phyloP scores from a whole-genome alignment of 2,113 vertebrate genomes.

The Recurvirostra avosetta region DNA sequence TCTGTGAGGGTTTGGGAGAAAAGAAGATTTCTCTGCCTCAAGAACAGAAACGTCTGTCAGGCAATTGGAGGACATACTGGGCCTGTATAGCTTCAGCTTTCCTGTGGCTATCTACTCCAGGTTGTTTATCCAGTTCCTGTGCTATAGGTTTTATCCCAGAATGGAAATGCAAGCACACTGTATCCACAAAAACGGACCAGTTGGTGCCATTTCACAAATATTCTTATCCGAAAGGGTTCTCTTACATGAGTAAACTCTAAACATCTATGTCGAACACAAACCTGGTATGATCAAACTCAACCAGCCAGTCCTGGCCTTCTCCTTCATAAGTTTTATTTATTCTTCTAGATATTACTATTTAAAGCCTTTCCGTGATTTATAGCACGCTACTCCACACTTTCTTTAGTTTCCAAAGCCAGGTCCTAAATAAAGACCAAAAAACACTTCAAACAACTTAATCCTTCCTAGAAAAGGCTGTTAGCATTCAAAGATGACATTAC shows the following conservation, averaged over 20 bases:
- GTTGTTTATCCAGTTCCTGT: not conserved
- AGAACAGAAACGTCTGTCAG: not conserved
- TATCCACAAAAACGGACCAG: not conserved
- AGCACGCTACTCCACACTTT: not conserved
- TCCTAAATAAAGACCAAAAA: constrained; percentile 16
- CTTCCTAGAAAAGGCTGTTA: constrained; percentile 64
- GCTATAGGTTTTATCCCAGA: not conserved
- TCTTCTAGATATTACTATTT: not conserved
- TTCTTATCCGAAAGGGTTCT: not conserved
- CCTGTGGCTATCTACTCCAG: not conserved
- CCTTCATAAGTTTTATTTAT: not conserved
- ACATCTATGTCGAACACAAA: not conserved
- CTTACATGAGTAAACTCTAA: not conserved
- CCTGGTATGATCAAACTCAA: not conserved
- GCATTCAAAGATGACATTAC: constrained; percentile 73
- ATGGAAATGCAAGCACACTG: not conserved
- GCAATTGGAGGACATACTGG: not conserved
- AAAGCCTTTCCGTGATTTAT: not conserved
- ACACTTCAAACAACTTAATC: constrained; percentile 46
- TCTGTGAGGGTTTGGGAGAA: not conserved
- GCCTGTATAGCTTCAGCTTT: not conserved
- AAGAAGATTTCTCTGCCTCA: not conserved
- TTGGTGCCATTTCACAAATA: not conserved
- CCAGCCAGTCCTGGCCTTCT: not conserved
- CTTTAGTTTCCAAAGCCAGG: constrained; percentile 46